Conservation (phyloP, 2,797 vertebrate genomes). For the Poecilia gillii region DNA sequence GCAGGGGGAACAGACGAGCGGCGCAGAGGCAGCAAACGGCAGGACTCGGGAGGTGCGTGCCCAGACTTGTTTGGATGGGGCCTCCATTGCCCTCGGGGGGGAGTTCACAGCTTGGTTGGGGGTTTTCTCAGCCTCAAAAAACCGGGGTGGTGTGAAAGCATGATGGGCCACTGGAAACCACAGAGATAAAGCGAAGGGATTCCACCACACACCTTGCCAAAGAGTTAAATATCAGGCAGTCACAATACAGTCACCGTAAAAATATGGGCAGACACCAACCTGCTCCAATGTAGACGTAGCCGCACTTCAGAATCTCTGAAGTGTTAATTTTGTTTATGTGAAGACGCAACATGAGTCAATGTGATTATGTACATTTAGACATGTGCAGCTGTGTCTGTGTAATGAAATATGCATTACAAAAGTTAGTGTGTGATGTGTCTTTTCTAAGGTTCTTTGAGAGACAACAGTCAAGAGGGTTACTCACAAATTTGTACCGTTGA, state of each 20-base stretch:
- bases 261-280: slow-evolving; percentile 13
- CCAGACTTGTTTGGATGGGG: slow-evolving; percentile 73
- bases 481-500: not conserved
- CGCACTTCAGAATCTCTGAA: not conserved
- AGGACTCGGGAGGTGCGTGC: slow-evolving; percentile 80
- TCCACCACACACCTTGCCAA: slow-evolving; percentile 68
- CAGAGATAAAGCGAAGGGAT: slow-evolving; percentile 72
- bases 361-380: not conserved
- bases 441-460: slow-evolving; percentile 53
- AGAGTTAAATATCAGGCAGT: slow-evolving; percentile 53
- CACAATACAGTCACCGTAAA: slow-evolving; percentile 48
- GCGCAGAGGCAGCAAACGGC: slow-evolving; percentile 61
- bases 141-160: slow-evolving; percentile 71
- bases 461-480: slow-evolving; percentile 33
- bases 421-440: slow-evolving; percentile 50
- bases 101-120: slow-evolving; percentile 60
- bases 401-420: slow-evolving; percentile 57
- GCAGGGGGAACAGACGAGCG: slow-evolving; percentile 65
- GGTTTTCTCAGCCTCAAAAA: slow-evolving; percentile 63
- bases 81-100: slow-evolving; percentile 69
- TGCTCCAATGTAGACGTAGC: not conserved
- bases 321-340: slow-evolving; percentile 26
- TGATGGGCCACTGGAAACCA: slow-evolving; percentile 71
- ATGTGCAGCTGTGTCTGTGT: slow-evolving; percentile 33
- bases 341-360: not conserved